Percentiles rank a stretch among this genome's conserved stretches.
These are phyloP conservation scores for Gryon sp. DNA, from an alignment of 1,140 invertebrate species.

Conservation along the genomic window DNA sequence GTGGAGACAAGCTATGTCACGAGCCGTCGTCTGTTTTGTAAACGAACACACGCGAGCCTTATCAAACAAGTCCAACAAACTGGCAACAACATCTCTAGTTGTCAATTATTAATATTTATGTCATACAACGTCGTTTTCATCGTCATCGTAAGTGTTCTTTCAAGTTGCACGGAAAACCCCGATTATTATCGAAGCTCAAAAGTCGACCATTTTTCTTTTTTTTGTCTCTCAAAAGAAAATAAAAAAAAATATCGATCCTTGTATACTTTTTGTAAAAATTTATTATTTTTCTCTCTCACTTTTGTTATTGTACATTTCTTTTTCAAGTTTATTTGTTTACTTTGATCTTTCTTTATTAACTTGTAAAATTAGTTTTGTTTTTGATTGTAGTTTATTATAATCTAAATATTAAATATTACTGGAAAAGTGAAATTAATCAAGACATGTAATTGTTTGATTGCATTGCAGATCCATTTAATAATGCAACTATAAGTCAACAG, in stretches of 20 bases:
- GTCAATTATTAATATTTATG: conserved; percentile 42
- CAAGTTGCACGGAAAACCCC: too few relatives aligned
- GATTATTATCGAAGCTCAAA: too few relatives aligned
- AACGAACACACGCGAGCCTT: neutral
- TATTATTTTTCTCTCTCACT: neutral
- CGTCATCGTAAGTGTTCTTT: neutral
- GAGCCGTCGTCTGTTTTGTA: neutral
- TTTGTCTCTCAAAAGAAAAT: neutral
- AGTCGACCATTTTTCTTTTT: neutral
- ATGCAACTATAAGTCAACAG: conserved; percentile 25
- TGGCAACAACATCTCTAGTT: conserved; percentile 13
- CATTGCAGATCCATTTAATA: conserved; percentile 12
- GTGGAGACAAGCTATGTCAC: neutral
- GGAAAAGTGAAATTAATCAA: too few relatives aligned
- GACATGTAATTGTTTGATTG: neutral
- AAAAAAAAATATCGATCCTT: too few relatives aligned
- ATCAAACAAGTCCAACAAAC: conserved; percentile 1
- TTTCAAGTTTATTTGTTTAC: neutral
- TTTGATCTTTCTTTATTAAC: too few relatives aligned
- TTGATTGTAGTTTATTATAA: too few relatives aligned
- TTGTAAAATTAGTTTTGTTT: too few relatives aligned
- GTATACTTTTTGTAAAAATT: too few relatives aligned
- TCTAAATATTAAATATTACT: too few relatives aligned
- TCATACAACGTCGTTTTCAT: conserved; percentile 6
- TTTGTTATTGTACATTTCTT: neutral